phyloP scores from a whole-genome alignment of 2,113 vertebrate species.

The Pomatorhinus ruficollis region DNA sequence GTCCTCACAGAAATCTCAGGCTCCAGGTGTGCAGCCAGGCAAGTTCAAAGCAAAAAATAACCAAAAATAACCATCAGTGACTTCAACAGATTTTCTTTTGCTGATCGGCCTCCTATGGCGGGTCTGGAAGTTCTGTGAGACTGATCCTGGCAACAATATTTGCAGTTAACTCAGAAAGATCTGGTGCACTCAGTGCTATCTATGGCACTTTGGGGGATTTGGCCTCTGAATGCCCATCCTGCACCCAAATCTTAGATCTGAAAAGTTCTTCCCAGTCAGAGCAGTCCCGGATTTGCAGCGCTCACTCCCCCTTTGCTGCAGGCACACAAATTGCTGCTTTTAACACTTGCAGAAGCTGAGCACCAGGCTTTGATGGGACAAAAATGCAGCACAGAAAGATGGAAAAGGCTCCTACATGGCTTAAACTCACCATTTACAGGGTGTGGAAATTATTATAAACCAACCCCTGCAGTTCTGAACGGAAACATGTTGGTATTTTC shows the following conservation, averaged over 20 bases:
- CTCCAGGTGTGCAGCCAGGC: neutral
- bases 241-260: neutral
- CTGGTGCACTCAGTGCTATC: neutral
- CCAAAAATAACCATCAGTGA: neutral
- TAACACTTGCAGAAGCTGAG: neutral
- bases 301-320: neutral
- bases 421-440: fast-evolving
- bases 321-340: neutral
- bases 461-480: neutral
- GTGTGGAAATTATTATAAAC: neutral
- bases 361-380: neutral
- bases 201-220: fast-evolving
- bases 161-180: too few species aligned
- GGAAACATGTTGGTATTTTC: fast-evolving
- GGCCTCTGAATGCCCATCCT: neutral
- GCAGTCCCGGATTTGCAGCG: neutral
- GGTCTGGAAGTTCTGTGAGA: neutral
- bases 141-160: fast-evolving
- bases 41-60: neutral
- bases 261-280: neutral
- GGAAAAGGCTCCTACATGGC: neutral
- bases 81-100: neutral
- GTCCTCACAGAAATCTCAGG: neutral
- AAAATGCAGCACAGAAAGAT: neutral
- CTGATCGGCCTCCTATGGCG: neutral